Conservation (phyloP, 2,113 vertebrate genomes). For the Cochlearius cochlearius region DNA sequence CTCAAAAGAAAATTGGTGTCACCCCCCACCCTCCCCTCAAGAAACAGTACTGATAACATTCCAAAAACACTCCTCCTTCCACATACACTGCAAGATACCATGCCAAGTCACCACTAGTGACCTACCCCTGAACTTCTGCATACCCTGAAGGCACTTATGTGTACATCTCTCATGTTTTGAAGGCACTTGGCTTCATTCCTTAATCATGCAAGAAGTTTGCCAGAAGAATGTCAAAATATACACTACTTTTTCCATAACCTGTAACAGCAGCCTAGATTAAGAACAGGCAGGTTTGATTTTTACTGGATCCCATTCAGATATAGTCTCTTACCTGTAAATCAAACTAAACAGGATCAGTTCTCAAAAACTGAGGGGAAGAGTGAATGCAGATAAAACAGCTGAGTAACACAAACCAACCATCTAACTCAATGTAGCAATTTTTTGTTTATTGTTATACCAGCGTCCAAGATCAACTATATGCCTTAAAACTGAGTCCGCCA, state of each 20-base stretch:
- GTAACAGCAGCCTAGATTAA: not conserved
- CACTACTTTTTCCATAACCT: not conserved
- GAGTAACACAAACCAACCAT: not conserved
- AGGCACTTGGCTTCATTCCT: not conserved
- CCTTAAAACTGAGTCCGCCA: not conserved
- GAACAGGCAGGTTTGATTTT: not conserved
- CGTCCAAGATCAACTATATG: not conserved
- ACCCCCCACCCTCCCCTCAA: not conserved
- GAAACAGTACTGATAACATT: not conserved
- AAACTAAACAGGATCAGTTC: not conserved
- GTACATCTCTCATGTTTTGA: not conserved
- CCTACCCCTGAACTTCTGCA: slow-evolving; percentile 5
- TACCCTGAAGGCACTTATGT: not conserved
- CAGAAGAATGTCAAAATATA: slow-evolving; percentile 7
- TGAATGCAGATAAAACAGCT: not conserved
- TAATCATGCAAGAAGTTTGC: not conserved
- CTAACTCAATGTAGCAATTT: not conserved
- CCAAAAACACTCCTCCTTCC: not conserved
- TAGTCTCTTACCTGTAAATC: not conserved
- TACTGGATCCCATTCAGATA: not conserved
- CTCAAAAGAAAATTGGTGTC: not conserved
- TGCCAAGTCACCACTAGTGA: not conserved
- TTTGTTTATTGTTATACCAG: not conserved
- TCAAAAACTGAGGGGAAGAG: not conserved
- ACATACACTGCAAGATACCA: not conserved